These are phyloP conservation scores for Pachycephus smyrnensis DNA, from an alignment of 2,888 invertebrate species.

Conservation along the genomic window DNA sequence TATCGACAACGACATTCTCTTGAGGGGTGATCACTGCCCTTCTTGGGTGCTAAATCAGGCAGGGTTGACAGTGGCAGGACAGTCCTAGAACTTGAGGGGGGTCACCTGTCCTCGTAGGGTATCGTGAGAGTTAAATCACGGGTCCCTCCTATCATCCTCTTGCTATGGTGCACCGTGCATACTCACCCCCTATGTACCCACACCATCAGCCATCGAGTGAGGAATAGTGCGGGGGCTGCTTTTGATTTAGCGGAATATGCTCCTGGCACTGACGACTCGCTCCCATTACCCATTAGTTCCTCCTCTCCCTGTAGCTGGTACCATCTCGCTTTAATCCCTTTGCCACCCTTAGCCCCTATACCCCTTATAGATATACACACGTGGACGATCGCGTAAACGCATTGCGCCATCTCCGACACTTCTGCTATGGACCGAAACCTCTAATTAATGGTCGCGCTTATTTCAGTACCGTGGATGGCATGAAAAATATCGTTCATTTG, in stretches of 20 bases:
- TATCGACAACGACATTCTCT: not conserved
- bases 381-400: not conserved
- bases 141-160: constrained; percentile 17
- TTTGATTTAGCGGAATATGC: constrained; percentile 65
- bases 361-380: not conserved
- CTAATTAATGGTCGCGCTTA: constrained; percentile 54
- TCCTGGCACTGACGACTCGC: constrained; percentile 61
- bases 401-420: constrained; percentile 24
- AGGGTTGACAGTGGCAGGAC: constrained; percentile 42
- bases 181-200: not conserved
- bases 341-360: constrained; percentile 21
- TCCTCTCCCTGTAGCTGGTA: constrained; percentile 18
- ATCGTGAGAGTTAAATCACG: constrained; percentile 43
- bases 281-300: constrained; percentile 46
- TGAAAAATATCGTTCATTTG: constrained; percentile 51
- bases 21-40: constrained; percentile 24
- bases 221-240: constrained; percentile 49
- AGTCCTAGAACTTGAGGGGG: constrained; percentile 29
- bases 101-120: constrained; percentile 46
- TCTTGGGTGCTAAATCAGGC: constrained; percentile 41
- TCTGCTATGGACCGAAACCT: constrained; percentile 31
- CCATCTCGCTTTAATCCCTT: not conserved
- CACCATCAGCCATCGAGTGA: constrained; percentile 17
- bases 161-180: not conserved
- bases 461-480: constrained; percentile 32